Conservation (phyloP, 2,113 vertebrate species). For the Etia nguti region DNA sequence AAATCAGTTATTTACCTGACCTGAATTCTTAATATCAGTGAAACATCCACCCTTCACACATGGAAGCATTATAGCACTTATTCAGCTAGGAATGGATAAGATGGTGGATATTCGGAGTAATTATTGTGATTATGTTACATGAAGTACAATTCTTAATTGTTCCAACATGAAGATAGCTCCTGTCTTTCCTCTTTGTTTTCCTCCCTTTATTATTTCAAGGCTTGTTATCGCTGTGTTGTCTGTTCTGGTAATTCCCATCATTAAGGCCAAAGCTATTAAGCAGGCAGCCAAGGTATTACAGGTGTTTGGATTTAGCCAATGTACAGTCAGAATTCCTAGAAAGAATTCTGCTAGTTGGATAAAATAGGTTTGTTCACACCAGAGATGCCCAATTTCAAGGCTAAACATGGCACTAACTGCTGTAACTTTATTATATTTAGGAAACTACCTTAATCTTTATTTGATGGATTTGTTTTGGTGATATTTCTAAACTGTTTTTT, state of each 20-base stretch:
- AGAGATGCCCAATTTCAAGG: neutral
- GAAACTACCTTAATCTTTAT: neutral
- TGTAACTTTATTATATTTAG: neutral
- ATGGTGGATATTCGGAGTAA: neutral
- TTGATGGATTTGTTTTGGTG: neutral
- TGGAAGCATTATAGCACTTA: neutral
- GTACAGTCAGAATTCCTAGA: neutral
- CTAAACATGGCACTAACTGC: neutral
- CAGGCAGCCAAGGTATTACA: neutral
- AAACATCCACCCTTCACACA: neutral
- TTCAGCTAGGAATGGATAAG: neutral
- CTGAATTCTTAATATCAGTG: neutral
- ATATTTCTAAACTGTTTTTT: neutral
- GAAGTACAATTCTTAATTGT: neutral
- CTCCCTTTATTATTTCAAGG: neutral
- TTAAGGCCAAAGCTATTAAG: neutral
- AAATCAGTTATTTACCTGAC: neutral
- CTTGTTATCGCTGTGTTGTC: neutral
- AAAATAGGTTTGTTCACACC: neutral
- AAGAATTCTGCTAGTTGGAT: neutral
- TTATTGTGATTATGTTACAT: neutral
- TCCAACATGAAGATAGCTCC: neutral
- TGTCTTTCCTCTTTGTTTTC: neutral
- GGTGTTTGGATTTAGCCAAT: neutral
- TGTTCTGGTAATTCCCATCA: neutral